phyloP scores from a whole-genome alignment of 2,113 vertebrate species.

The Paraplagusia blochii region DNA sequence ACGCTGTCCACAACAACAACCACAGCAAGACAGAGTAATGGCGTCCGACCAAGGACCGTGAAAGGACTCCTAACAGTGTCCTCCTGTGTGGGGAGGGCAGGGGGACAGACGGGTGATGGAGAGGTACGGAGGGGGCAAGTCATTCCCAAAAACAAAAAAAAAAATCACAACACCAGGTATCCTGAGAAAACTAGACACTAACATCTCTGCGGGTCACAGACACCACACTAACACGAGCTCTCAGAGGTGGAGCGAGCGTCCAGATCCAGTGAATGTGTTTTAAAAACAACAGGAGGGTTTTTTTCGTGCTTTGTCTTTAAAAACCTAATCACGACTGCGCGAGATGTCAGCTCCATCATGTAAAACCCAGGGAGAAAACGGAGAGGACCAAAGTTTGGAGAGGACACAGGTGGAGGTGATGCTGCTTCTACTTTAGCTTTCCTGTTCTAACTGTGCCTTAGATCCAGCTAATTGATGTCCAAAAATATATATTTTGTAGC shows the following conservation, averaged over 20 bases:
- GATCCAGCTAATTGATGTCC: constrained; percentile 44
- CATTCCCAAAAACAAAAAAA: constrained; percentile 30
- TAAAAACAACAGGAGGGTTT: constrained; percentile 16
- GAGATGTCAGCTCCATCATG: constrained; percentile 23
- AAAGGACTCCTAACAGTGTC: constrained; percentile 38
- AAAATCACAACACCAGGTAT: constrained; percentile 37
- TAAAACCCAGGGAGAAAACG: constrained; percentile 35
- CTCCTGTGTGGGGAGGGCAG: constrained; percentile 30
- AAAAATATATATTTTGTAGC: constrained; percentile 52
- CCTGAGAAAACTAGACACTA: constrained; percentile 44
- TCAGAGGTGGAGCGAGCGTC: constrained; percentile 40
- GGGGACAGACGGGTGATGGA: constrained; percentile 27
- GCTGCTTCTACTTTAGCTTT: constrained; percentile 57
- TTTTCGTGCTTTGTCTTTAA: constrained; percentile 28
- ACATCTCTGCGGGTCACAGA: constrained; percentile 43
- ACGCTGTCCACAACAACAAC: constrained; percentile 83
- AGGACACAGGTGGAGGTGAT: constrained; percentile 17
- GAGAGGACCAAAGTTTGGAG: constrained; percentile 37
- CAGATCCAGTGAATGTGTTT: constrained; percentile 37
- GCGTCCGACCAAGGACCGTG: constrained; percentile 14
- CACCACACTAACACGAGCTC: constrained; percentile 28
- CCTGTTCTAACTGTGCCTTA: constrained; percentile 68
- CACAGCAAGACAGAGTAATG: constrained; percentile 80
- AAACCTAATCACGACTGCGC: constrained; percentile 21
- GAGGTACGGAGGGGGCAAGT: constrained; percentile 4